phyloP scores from a whole-genome alignment of 2,113 vertebrate species.

The Holacanthus passer region DNA sequence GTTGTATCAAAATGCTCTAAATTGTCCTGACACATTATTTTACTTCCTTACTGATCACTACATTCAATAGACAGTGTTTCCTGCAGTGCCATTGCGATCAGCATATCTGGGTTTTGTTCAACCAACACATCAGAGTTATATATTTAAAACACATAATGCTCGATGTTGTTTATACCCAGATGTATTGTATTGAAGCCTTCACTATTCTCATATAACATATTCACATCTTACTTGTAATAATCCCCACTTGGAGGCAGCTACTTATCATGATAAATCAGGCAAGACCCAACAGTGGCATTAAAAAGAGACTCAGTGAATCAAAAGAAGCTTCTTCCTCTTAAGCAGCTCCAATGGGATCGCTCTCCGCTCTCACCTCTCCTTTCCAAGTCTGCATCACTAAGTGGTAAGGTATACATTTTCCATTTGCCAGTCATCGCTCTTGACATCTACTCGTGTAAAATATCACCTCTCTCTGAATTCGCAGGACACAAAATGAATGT shows the following conservation, averaged over 20 bases:
- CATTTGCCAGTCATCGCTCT: constrained; percentile 36
- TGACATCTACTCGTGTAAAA: constrained; percentile 40
- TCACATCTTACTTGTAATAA: constrained; percentile 22
- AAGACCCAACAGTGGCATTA: constrained; percentile 31
- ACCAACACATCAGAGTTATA: not conserved
- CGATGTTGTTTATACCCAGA: too few relatives aligned
- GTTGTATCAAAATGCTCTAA: not conserved
- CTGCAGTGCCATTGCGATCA: not conserved
- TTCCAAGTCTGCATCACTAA: constrained; percentile 14
- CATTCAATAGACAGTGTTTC: not conserved
- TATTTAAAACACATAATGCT: not conserved
- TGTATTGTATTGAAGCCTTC: not conserved
- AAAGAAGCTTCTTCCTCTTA: constrained; percentile 43
- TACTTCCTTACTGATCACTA: not conserved
- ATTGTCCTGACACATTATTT: not conserved
- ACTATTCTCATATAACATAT: constrained; percentile 1
- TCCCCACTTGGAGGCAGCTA: constrained; percentile 2
- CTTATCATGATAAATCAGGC: constrained; percentile 40
- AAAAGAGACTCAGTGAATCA: constrained; percentile 28
- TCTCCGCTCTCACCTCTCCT: constrained; percentile 12
- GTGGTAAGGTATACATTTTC: constrained; percentile 9
- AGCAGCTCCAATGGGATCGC: constrained; percentile 27
- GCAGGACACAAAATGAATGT: constrained; percentile 18
- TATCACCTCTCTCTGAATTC: constrained; percentile 8
- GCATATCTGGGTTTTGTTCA: too few relatives aligned